Conservation (phyloP, 2,888 invertebrate genomes). For the Trichogramma dendrolimi region DNA sequence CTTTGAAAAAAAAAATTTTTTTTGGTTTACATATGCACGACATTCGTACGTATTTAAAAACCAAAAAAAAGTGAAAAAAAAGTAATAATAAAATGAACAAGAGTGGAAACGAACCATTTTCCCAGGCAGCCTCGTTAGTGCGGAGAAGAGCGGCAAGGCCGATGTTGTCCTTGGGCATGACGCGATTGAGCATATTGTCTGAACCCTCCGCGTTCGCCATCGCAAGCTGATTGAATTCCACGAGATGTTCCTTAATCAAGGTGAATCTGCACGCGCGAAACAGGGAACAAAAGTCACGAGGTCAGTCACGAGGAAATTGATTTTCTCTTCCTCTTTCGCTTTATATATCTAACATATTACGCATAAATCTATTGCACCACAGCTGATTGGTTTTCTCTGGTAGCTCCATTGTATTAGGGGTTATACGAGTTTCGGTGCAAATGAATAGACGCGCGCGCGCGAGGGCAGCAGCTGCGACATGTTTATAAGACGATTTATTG, state of each 20-base stretch:
- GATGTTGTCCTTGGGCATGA: conserved; percentile 99
- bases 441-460: too few relatives aligned
- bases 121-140: conserved; percentile 93
- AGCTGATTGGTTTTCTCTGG: too few relatives aligned
- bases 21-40: too few relatives aligned
- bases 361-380: too few relatives aligned
- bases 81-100: neutral
- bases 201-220: conserved; percentile 98
- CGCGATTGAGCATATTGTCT: conserved; percentile 96
- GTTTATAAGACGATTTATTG: too few relatives aligned
- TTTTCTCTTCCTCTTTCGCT: too few relatives aligned
- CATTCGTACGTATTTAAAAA: too few relatives aligned
- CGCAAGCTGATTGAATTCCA: conserved; percentile 97
- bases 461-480: too few relatives aligned
- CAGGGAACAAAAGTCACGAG: conserved; percentile 10
- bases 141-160: conserved; percentile 92
- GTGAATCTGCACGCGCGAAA: conserved; percentile 69
- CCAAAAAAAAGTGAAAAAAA: neutral
- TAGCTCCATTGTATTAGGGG: too few relatives aligned
- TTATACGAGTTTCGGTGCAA: too few relatives aligned
- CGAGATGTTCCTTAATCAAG: conserved; percentile 90
- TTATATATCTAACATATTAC: too few relatives aligned
- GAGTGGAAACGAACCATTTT: conserved; percentile 63
- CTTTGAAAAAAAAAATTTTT: conserved; percentile 63
- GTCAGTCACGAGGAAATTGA: conserved; percentile 4